Percentiles rank a stretch among this genome's conserved stretches.
These are phyloP conservation scores for Emydoidea blandingii DNA, from an alignment of 2,797 vertebrate species.

Conservation along the genomic window DNA sequence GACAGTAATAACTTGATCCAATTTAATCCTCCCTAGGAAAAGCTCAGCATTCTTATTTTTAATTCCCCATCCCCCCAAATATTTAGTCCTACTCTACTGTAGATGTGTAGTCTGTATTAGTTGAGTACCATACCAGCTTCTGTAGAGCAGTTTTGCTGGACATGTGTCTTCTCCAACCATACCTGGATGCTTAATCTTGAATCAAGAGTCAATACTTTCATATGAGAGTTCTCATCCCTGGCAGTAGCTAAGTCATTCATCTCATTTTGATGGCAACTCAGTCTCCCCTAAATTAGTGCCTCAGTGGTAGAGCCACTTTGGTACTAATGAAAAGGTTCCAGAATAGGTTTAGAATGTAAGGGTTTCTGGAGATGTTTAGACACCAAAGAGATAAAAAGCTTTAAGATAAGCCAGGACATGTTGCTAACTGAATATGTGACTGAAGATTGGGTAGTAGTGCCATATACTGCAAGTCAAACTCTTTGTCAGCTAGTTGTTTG, in stretches of 20 bases:
- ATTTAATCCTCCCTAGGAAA: background rate
- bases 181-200: background rate
- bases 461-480: background rate
- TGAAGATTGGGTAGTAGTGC: background rate
- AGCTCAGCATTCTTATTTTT: background rate
- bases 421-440: background rate
- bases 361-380: background rate
- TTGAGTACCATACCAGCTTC: background rate
- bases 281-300: background rate
- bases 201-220: background rate
- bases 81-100: accelerated
- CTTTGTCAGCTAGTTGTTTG: background rate
- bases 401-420: background rate
- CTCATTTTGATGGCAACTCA: background rate
- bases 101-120: background rate
- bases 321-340: background rate
- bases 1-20: background rate
- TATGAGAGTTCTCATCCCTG: background rate
- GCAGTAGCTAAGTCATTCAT: background rate
- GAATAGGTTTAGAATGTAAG: background rate
- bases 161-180: background rate
- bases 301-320: background rate
- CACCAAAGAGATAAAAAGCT: background rate
- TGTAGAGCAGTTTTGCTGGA: background rate
- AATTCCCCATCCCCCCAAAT: background rate